Evolutionary conservation across 1,140 invertebrate genomes (phyloP).

Genomic region (Coptotermes formosanus): DNA sequence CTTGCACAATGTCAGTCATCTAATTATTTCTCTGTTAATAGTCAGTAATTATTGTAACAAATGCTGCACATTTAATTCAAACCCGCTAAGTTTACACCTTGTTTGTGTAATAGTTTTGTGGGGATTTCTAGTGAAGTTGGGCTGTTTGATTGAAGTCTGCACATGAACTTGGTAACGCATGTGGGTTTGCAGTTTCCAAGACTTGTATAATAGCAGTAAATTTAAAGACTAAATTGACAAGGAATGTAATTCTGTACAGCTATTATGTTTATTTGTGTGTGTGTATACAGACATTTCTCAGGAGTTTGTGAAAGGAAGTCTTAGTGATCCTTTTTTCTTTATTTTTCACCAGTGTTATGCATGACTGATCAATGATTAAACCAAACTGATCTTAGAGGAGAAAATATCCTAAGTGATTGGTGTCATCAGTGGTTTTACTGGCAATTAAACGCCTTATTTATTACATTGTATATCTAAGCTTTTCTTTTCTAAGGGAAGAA

Average conservation of each 20-base stretch:
- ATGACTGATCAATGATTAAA: not conserved
- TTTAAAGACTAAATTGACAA: not conserved
- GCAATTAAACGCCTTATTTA: constrained; percentile 14
- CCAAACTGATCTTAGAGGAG: constrained; percentile 5
- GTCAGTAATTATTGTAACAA: not conserved
- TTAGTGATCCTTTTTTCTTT: not conserved
- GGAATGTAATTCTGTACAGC: constrained; percentile 5
- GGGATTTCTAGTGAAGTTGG: not conserved
- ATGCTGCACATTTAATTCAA: constrained; percentile 6
- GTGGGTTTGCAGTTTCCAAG: not conserved
- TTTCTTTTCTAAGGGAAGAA: not conserved
- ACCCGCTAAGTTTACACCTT: not conserved
- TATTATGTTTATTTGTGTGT: not conserved
- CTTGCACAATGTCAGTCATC: not conserved
- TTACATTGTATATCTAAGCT: not conserved
- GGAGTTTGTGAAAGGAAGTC: not conserved
- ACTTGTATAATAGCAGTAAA: constrained; percentile 2
- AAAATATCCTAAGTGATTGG: not conserved
- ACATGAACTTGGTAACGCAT: not conserved
- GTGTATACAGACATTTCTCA: constrained; percentile 12
- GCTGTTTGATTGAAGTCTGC: not conserved
- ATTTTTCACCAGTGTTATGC: not conserved
- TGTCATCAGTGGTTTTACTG: not conserved
- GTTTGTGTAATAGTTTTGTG: not conserved
- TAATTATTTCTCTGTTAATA: not conserved